Conservation (phyloP, 2,797 vertebrate species). For the Centroberyx gerrardi region DNA sequence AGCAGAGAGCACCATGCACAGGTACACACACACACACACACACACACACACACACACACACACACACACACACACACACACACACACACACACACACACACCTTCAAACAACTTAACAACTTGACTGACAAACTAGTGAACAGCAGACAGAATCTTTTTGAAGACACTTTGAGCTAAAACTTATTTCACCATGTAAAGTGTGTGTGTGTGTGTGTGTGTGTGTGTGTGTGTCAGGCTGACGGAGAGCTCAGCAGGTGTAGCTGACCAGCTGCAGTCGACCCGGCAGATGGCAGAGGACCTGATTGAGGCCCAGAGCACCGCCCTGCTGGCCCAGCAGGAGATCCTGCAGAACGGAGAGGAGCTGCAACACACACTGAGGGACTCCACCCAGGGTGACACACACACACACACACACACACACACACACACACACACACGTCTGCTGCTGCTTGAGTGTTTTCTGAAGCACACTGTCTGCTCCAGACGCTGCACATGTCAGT, state of each 20-base stretch:
- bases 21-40: conserved; percentile 54
- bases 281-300: conserved; percentile 82
- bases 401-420: too few relatives aligned
- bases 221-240: conserved; percentile 77
- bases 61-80: neutral
- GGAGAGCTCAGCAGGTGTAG: conserved; percentile 85
- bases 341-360: conserved; percentile 86
- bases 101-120: too few relatives aligned
- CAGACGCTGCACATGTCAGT: too few relatives aligned
- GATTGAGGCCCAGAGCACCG: conserved; percentile 78
- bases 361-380: conserved; percentile 80
- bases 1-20: conserved; percentile 82
- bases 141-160: too few relatives aligned
- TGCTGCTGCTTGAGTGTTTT: too few relatives aligned
- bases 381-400: conserved; percentile 51
- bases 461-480: too few relatives aligned
- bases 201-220: conserved; percentile 6
- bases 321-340: conserved; percentile 84
- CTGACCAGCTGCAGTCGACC: conserved; percentile 84
- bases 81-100: neutral
- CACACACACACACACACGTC: too few relatives aligned
- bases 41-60: neutral
- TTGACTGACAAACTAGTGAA: too few relatives aligned
- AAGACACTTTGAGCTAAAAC: too few relatives aligned
- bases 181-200: too few relatives aligned